Evolutionary conservation across 2,797 vertebrate species (phyloP).

Genomic region (Petrocephalus sullivani): DNA sequence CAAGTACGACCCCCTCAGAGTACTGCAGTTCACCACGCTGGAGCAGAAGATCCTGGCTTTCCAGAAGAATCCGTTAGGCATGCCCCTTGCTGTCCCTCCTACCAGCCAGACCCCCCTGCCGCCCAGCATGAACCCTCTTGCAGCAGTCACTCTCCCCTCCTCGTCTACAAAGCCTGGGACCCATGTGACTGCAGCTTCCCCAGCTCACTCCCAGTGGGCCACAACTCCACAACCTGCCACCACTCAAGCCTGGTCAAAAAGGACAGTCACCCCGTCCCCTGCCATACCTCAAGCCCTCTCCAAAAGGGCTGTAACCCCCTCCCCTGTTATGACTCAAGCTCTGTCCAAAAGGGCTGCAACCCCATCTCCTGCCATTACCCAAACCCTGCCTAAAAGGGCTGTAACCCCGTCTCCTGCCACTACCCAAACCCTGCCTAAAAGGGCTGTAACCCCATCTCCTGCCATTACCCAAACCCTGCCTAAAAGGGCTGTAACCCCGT

Average conservation of each 20-base stretch:
- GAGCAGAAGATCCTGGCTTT: constrained; percentile 95
- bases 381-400: constrained; percentile 34
- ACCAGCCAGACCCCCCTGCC: constrained; percentile 63
- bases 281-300: neutral
- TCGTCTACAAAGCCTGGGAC: constrained; percentile 42
- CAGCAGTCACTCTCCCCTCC: constrained; percentile 65
- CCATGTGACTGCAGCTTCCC: constrained; percentile 26
- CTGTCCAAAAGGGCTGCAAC: constrained; percentile 23
- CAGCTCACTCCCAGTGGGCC: constrained; percentile 43
- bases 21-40: constrained; percentile 90
- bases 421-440: neutral
- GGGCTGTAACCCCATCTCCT: neutral
- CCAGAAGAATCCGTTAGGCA: constrained; percentile 75
- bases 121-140: constrained; percentile 82
- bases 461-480: neutral
- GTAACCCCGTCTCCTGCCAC: constrained; percentile 50
- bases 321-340: neutral
- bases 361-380: constrained; percentile 24
- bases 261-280: constrained; percentile 54
- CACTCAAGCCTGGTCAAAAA: constrained; percentile 59
- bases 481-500: neutral
- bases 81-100: constrained; percentile 49
- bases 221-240: constrained; percentile 51
- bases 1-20: constrained; percentile 88
- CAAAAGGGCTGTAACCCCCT: neutral